Conservation (phyloP, 2,113 vertebrate genomes). For the Pyrgilauda ruficollis region DNA sequence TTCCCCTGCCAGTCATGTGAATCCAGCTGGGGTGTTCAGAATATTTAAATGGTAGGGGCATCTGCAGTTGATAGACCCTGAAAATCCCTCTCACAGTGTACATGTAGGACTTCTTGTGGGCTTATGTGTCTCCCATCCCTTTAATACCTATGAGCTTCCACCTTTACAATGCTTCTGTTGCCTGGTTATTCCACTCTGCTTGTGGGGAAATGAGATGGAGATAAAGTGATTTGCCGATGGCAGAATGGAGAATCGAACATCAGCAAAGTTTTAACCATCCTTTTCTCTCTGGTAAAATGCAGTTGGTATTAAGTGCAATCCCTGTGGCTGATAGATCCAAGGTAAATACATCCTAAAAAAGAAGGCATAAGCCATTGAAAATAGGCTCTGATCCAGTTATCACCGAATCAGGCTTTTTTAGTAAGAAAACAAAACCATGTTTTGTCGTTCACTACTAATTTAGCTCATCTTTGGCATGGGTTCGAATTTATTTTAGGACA, state of each 20-base stretch:
- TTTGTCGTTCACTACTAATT: neutral
- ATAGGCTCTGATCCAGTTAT: neutral
- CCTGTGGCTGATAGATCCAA: neutral
- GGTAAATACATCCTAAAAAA: neutral
- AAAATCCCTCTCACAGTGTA: neutral
- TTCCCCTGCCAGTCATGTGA: neutral
- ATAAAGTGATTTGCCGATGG: neutral
- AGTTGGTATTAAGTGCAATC: slow-evolving; percentile 8
- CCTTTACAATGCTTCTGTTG: neutral
- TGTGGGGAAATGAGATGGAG: slow-evolving; percentile 22
- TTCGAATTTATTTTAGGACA: neutral
- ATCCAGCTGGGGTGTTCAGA: neutral
- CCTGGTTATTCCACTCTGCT: neutral
- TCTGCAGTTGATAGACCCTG: neutral
- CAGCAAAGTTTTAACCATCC: neutral
- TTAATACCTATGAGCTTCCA: neutral
- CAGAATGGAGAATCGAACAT: neutral
- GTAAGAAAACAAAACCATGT: neutral
- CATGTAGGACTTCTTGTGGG: neutral
- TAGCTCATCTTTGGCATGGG: neutral
- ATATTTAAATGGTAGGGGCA: neutral
- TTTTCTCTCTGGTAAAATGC: slow-evolving; percentile 1
- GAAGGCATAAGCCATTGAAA: neutral
- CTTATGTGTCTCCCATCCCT: neutral
- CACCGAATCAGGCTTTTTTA: neutral